Percentiles rank a stretch among this genome's conserved stretches.
phyloP scores from a whole-genome alignment of 2,888 invertebrate species.

The Cryptosula pallasiana region DNA sequence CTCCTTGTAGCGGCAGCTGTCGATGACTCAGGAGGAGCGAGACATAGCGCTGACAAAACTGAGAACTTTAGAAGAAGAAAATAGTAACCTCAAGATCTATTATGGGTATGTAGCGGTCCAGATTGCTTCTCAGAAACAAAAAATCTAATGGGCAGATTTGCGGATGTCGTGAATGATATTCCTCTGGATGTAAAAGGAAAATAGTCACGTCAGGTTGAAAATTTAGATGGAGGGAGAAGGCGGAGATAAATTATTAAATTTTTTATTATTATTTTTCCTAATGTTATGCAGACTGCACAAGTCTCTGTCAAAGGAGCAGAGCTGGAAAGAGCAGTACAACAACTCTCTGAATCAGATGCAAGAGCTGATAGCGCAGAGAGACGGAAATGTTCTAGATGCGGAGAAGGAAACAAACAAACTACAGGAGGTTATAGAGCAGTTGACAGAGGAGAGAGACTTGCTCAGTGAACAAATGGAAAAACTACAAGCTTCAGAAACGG shows the following conservation, averaged over 20 bases:
- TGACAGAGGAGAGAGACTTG: conserved; percentile 28
- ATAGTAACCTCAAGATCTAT: conserved; percentile 39
- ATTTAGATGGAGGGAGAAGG: too few species aligned
- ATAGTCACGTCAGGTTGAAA: too few species aligned
- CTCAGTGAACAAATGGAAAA: conserved; percentile 33
- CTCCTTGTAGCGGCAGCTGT: conserved; percentile 36
- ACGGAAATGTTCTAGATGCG: conserved; percentile 29
- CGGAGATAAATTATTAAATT: too few species aligned
- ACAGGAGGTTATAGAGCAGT: conserved; percentile 24
- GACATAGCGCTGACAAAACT: conserved; percentile 38
- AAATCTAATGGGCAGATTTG: too few species aligned
- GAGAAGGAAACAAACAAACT: conserved; percentile 34
- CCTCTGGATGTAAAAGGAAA: too few species aligned
- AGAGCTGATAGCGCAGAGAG: conserved; percentile 32
- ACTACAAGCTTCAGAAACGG: conserved; percentile 26
- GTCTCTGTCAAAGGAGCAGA: conserved; percentile 38
- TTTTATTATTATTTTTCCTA: too few species aligned
- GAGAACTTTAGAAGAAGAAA: conserved; percentile 39
- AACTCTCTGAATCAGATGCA: conserved; percentile 33
- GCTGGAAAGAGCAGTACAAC: conserved; percentile 35
- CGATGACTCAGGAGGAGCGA: conserved; percentile 38
- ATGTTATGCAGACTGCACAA: conserved; percentile 42
- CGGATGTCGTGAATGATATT: too few species aligned
- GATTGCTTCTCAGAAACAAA: too few species aligned
- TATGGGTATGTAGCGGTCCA: conserved; percentile 40